These are phyloP conservation scores for Gambusia yucatana DNA, from an alignment of 2,797 vertebrate species.

Conservation along the genomic window DNA sequence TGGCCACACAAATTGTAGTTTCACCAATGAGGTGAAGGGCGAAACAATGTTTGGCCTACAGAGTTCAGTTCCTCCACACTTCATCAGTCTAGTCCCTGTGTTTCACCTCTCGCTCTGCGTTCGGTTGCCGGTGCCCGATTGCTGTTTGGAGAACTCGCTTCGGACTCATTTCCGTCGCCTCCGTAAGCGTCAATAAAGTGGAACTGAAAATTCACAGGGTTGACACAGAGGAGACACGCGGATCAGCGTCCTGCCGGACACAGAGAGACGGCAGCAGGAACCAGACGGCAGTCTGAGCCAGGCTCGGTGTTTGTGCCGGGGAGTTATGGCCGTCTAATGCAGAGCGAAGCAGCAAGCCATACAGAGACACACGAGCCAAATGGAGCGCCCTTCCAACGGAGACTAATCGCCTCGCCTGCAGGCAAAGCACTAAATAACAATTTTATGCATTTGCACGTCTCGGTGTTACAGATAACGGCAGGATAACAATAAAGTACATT, in stretches of 20 bases:
- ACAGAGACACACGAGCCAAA: not conserved
- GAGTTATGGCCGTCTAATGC: conserved; percentile 30
- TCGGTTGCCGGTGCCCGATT: conserved; percentile 41
- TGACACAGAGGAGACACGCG: conserved; percentile 57
- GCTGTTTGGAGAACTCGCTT: conserved; percentile 57
- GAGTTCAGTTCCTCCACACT: conserved; percentile 17
- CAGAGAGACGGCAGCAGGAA: conserved; percentile 11
- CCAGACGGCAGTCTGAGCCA: conserved; percentile 1
- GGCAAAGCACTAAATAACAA: not conserved
- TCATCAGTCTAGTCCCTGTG: conserved; percentile 33
- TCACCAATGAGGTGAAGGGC: conserved; percentile 38
- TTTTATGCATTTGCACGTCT: not conserved
- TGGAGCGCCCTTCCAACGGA: conserved; percentile 19
- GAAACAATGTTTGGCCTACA: conserved; percentile 25
- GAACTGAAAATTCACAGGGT: conserved; percentile 42
- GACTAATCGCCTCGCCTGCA: not conserved
- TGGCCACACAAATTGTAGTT: conserved; percentile 14
- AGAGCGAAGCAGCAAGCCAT: conserved; percentile 12
- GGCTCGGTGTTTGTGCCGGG: conserved; percentile 28
- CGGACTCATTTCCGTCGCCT: conserved; percentile 53
- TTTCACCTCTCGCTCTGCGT: conserved; percentile 20
- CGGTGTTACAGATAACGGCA: not conserved
- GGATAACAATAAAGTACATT: conserved; percentile 4
- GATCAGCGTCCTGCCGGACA: conserved; percentile 33
- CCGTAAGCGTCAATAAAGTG: conserved; percentile 57